A percentile compares a stretch with the other conserved stretches of the same genome.
phyloP scores from a whole-genome alignment of 2,888 invertebrate species.

The Acanthosoma haemorrhoidale region DNA sequence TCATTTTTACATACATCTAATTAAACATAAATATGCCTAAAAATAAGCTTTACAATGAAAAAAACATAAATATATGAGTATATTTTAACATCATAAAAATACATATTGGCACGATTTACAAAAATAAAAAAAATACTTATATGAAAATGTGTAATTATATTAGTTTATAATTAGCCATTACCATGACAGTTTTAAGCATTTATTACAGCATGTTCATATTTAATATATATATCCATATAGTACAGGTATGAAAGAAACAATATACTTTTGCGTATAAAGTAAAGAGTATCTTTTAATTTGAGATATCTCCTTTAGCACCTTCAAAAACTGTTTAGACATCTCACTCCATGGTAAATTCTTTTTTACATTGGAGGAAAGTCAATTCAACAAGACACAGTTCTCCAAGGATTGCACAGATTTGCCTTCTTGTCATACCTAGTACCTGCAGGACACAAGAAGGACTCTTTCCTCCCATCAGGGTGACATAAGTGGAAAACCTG shows the following conservation, averaged over 20 bases:
- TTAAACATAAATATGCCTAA: too few species aligned
- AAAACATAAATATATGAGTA: neutral
- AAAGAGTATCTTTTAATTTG: neutral
- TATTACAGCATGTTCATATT: neutral
- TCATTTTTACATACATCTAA: too few species aligned
- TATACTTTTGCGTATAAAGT: neutral
- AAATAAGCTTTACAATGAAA: too few species aligned
- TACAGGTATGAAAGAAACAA: neutral
- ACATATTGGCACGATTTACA: constrained; percentile 1
- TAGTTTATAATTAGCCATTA: neutral
- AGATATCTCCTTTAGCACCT: neutral
- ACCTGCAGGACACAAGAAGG: constrained; percentile 44
- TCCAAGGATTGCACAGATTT: constrained; percentile 42
- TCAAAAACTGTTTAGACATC: too few species aligned
- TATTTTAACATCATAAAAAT: too few species aligned
- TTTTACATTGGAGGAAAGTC: too few species aligned
- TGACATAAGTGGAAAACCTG: constrained; percentile 45
- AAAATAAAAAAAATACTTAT: neutral
- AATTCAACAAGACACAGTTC: constrained; percentile 36
- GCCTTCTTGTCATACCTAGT: constrained; percentile 42
- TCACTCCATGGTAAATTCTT: too few species aligned
- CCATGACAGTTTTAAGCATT: neutral
- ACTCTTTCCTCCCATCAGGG: constrained; percentile 42
- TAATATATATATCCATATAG: neutral
- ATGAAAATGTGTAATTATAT: too few species aligned